Conservation (phyloP, 2,113 vertebrate species). For the Daphoenositta chrysoptera region DNA sequence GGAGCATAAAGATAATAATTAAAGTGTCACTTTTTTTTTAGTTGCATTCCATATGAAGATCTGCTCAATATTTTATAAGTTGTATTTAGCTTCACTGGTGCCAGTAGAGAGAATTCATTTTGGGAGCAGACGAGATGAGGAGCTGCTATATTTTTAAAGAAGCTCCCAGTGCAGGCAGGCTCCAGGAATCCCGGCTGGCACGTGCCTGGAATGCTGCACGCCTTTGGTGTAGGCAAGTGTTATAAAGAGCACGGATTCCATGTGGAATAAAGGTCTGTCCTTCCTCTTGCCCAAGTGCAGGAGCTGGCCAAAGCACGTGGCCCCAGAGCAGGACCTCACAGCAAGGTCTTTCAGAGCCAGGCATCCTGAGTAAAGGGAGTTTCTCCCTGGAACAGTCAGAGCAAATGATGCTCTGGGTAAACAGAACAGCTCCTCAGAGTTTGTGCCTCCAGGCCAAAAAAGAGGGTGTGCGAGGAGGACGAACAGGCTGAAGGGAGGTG, state of each 20-base stretch:
- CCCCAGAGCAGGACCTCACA: not conserved
- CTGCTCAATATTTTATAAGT: slow-evolving; percentile 27
- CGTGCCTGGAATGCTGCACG: not conserved
- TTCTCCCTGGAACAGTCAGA: not conserved
- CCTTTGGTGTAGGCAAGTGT: not conserved
- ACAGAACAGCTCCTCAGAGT: not conserved
- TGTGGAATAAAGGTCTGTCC: not conserved
- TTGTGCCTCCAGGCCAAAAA: not conserved
- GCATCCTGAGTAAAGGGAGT: not conserved
- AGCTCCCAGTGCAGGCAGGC: not conserved
- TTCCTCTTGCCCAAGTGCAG: not conserved
- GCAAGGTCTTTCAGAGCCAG: not conserved
- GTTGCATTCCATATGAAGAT: slow-evolving; percentile 28
- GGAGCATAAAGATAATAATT: slow-evolving; percentile 49
- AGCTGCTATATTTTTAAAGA: not conserved
- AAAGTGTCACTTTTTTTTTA: slow-evolving; percentile 48
- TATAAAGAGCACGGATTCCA: accelerated
- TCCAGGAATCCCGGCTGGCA: not conserved
- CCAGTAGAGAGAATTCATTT: slow-evolving; percentile 17
- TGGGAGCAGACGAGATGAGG: not conserved
- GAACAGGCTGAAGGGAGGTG: not conserved
- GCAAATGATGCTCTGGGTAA: not conserved
- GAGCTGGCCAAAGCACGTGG: accelerated
- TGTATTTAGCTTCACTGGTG: slow-evolving; percentile 29
- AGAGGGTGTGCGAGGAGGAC: accelerated